These are phyloP conservation scores for Drosophila atripex DNA, from an alignment of 2,888 invertebrate genomes.

Conservation along the genomic window DNA sequence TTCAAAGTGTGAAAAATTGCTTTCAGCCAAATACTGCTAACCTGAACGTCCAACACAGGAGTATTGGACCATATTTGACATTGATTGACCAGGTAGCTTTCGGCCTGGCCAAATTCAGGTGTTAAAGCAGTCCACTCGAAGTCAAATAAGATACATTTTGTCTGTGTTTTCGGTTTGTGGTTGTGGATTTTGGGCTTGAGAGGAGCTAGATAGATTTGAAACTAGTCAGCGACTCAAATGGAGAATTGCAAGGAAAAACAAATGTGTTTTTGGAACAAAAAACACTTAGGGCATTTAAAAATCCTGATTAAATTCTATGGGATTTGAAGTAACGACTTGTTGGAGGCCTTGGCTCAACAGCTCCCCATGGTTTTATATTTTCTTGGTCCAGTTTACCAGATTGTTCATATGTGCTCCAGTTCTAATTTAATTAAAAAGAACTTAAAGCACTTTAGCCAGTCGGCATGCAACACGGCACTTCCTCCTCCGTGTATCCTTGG, in stretches of 20 bases:
- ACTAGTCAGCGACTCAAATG: background rate
- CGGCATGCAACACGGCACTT: conserved; percentile 46
- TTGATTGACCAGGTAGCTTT: background rate
- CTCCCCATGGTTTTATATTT: background rate
- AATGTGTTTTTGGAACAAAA: background rate
- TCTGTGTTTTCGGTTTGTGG: background rate
- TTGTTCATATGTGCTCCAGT: conserved; percentile 58
- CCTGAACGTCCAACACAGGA: conserved; percentile 49
- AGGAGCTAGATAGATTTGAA: background rate
- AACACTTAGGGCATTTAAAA: background rate
- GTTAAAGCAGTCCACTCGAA: background rate
- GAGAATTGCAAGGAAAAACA: background rate
- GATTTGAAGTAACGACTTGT: background rate
- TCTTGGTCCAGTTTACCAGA: conserved; percentile 32
- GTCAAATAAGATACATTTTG: background rate
- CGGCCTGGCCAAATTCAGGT: background rate
- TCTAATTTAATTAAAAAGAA: conserved; percentile 76
- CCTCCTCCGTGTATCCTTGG: conserved; percentile 42
- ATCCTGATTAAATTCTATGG: background rate
- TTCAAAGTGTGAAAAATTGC: background rate
- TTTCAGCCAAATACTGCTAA: conserved; percentile 57
- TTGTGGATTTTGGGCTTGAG: background rate
- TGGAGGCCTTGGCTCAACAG: background rate
- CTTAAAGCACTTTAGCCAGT: conserved; percentile 54
- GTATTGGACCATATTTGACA: background rate